Evolutionary conservation across 2,113 vertebrate genomes (phyloP).

Genomic region (Entelurus aequoreus): DNA sequence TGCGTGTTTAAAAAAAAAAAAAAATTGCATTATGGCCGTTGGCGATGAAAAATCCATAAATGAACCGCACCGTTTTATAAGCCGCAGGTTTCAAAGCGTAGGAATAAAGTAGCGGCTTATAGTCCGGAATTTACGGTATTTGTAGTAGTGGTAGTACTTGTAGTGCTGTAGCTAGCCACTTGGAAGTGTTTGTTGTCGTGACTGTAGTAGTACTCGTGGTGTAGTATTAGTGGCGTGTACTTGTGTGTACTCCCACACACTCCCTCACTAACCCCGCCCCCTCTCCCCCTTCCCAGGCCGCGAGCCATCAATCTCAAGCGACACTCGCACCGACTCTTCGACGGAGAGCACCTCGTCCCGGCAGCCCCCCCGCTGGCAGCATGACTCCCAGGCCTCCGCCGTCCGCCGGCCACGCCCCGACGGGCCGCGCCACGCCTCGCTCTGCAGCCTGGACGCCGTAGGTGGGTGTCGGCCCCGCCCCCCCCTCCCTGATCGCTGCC

Average conservation of each 20-base stretch:
- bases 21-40: too few relatives aligned
- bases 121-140: background rate
- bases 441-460: slow-evolving; percentile 82
- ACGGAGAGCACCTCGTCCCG: slow-evolving; percentile 85
- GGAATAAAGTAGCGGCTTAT: too few relatives aligned
- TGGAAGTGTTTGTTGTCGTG: too few relatives aligned
- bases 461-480: slow-evolving; percentile 37
- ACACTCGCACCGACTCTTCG: slow-evolving; percentile 96
- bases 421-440: slow-evolving; percentile 41
- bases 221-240: slow-evolving; percentile 7
- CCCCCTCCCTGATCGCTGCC: background rate
- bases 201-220: background rate
- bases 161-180: background rate
- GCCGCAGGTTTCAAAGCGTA: too few relatives aligned
- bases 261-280: slow-evolving; percentile 27
- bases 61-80: too few relatives aligned
- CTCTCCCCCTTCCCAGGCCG: slow-evolving; percentile 75
- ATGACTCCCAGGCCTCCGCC: slow-evolving; percentile 91
- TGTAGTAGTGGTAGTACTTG: background rate
- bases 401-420: slow-evolving; percentile 77
- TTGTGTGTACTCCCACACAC: slow-evolving; percentile 43
- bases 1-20: too few relatives aligned
- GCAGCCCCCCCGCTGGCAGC: slow-evolving; percentile 74
- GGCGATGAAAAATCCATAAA: too few relatives aligned
- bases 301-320: slow-evolving; percentile 96